Percentiles rank a stretch among this genome's conserved stretches.
Evolutionary conservation across 2,888 invertebrate genomes (phyloP).

Genomic region (Euzetes globulus): DNA sequence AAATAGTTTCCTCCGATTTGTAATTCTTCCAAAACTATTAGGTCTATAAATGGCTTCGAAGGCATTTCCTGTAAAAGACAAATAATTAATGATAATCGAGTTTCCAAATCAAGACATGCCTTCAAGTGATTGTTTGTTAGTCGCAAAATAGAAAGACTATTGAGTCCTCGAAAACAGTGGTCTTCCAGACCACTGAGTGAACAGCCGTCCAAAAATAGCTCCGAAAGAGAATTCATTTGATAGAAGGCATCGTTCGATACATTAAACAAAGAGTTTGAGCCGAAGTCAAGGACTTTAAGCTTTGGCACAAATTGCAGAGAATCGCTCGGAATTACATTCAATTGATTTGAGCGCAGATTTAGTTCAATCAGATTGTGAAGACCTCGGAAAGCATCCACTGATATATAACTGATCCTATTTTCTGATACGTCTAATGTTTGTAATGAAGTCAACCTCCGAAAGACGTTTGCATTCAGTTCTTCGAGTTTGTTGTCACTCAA

Average conservation of each 20-base stretch:
- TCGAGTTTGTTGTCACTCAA: conserved; percentile 44
- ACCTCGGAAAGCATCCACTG: conserved; percentile 65
- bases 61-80: conserved; percentile 54
- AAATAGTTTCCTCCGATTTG: conserved; percentile 72
- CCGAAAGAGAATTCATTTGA: conserved; percentile 57
- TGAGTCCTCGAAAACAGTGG: conserved; percentile 73
- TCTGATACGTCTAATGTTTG: conserved; percentile 66
- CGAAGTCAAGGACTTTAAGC: conserved; percentile 65
- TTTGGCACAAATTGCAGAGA: conserved; percentile 68
- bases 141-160: conserved; percentile 56
- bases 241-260: conserved; percentile 49
- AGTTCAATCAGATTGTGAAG: conserved; percentile 63
- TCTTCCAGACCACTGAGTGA: conserved; percentile 51
- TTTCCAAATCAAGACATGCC: conserved; percentile 22
- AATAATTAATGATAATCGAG: background rate
- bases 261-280: conserved; percentile 66
- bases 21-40: conserved; percentile 65
- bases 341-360: conserved; percentile 71
- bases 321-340: conserved; percentile 66
- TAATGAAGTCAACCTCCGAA: conserved; percentile 54
- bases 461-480: conserved; percentile 37
- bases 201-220: conserved; percentile 57
- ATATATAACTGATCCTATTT: conserved; percentile 67
- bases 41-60: conserved; percentile 64
- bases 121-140: conserved; percentile 74